Conservation (phyloP, 1,140 invertebrate genomes). For the Sycobia sp. region DNA sequence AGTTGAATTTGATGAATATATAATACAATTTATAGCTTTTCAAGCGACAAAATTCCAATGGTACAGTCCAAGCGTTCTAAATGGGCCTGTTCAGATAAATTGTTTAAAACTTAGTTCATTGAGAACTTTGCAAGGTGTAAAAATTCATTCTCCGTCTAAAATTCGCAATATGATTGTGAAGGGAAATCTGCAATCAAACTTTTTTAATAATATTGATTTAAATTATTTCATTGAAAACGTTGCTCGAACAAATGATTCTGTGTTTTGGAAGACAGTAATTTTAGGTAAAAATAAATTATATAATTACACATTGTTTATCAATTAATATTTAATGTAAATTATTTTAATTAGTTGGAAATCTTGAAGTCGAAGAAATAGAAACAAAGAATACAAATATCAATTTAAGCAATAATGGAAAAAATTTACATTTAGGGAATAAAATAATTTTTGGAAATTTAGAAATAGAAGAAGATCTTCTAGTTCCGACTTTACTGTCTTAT, state of each 20-base stretch:
- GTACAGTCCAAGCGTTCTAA: constrained; percentile 30
- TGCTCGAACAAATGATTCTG: constrained; percentile 36
- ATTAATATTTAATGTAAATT: background rate
- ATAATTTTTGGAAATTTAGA: constrained; percentile 21
- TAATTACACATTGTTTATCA: background rate
- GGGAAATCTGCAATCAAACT: constrained; percentile 34
- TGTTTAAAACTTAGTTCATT: constrained; percentile 36
- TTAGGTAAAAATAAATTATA: constrained; percentile 38
- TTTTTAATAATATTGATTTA: constrained; percentile 42
- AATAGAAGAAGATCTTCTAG: constrained; percentile 11
- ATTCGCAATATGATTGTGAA: constrained; percentile 38
- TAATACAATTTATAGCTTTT: constrained; percentile 29
- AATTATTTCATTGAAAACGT: constrained; percentile 39
- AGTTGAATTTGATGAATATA: background rate
- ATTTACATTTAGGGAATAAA: constrained; percentile 23
- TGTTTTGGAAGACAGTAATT: constrained; percentile 39
- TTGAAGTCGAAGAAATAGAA: constrained; percentile 7
- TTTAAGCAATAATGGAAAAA: background rate
- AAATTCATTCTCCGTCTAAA: constrained; percentile 28
- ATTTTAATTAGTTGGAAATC: background rate
- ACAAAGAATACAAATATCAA: background rate
- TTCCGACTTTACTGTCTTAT: constrained; percentile 23
- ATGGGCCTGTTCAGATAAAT: constrained; percentile 24
- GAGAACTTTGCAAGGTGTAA: constrained; percentile 23
- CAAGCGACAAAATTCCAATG: constrained; percentile 32